Evolutionary conservation across 2,888 invertebrate genomes (phyloP), one percentile per base, ranked within the genome.

Genomic region (Lithophane ornitopus): DNA sequence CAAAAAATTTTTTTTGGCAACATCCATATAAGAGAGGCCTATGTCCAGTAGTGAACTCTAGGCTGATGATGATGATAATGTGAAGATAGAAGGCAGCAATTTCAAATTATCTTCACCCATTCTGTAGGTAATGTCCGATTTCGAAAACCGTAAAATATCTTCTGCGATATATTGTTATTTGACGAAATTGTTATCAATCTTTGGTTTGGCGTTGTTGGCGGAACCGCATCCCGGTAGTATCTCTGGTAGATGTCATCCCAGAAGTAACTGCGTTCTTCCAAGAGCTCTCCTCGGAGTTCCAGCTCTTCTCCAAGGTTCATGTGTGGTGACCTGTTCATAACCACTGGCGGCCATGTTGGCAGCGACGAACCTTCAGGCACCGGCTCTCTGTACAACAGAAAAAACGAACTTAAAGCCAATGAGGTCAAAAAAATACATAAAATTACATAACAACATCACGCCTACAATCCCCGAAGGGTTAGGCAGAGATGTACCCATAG

Each of bases 221-320:
- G 76, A 8, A 78, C 39, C 1, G 89, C 84, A 9, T 76, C 56
- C 8, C 72, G 72, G 73, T 90, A 89, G 76, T 89, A 82, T 68
- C 72, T 76, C 26, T 86, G 74, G 61, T 92, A 91, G 59, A 91
- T 89, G 6, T 70, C 68, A 22, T 89, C 87, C 92, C 90, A 91
- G 70, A 91, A 89, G 8, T 28, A 65, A 39, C 77, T 62, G 34
- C 91, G 86, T 61, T 87, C 71, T 54, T 87, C 79, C 46, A 89
- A 62, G 41, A 88, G 70, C 7, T 83, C 63, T 3, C 84, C 86
- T 9, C 79, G 80, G 3, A 92, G 80, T 77, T 88, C 78, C 58
- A 89, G 6, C 16, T 82, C 85, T 9, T 82, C 74, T 12, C 86
- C 87, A 8, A 92, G 70, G 0, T 84, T 84, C 90, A 91, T 88